Evolutionary conservation across 2,797 vertebrate species (phyloP).

Genomic region (Enoplosus armatus): DNA sequence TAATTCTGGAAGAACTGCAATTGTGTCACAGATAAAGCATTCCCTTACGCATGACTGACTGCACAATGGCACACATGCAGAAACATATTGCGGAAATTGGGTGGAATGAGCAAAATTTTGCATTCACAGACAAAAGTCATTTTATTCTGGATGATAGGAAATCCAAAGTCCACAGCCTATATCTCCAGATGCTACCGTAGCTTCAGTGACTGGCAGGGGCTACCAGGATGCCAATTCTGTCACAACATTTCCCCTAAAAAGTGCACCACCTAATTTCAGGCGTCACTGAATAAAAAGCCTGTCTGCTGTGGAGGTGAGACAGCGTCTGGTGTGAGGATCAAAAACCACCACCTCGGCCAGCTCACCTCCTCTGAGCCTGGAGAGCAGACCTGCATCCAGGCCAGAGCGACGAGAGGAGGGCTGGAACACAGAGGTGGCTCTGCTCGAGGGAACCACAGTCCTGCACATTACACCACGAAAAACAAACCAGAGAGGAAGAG

Average conservation of each 20-base stretch:
- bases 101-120: conserved; percentile 24
- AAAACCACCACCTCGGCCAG: conserved; percentile 59
- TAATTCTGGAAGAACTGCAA: conserved; percentile 58
- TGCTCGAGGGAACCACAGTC: not conserved
- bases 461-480: conserved; percentile 17
- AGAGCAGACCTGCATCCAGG: conserved; percentile 33
- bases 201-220: conserved; percentile 41
- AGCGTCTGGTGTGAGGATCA: conserved; percentile 73
- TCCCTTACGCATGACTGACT: conserved; percentile 32
- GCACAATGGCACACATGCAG: conserved; percentile 38
- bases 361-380: conserved; percentile 65
- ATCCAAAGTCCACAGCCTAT: not conserved
- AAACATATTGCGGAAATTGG: conserved; percentile 35
- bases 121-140: conserved; percentile 9
- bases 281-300: conserved; percentile 69
- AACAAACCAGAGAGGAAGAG: conserved; percentile 21
- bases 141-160: conserved; percentile 4
- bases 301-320: conserved; percentile 76
- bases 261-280: conserved; percentile 66
- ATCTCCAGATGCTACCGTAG: conserved; percentile 15
- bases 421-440: conserved; percentile 35
- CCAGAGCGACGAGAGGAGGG: conserved; percentile 2
- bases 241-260: conserved; percentile 57
- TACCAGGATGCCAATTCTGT: conserved; percentile 29
- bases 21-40: conserved; percentile 62